Evolutionary conservation across 2,888 invertebrate genomes (phyloP).

Genomic region (Agonopterix alstromeriana): DNA sequence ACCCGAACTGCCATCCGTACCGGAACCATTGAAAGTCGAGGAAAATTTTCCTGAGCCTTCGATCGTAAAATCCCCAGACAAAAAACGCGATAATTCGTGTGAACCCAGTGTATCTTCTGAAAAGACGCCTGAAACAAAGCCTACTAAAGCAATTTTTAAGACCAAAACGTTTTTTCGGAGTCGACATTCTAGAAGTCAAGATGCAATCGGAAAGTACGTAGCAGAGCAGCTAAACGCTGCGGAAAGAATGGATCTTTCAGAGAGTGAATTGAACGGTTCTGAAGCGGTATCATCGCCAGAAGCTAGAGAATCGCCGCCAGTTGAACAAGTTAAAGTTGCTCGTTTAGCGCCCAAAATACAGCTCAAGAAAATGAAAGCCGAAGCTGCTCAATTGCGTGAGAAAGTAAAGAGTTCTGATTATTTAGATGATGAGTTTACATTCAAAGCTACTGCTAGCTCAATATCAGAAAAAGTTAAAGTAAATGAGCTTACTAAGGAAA

Average conservation of each 20-base stretch:
- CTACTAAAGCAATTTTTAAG: slow-evolving; percentile 69
- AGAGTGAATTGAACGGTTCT: slow-evolving; percentile 57
- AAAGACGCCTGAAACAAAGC: slow-evolving; percentile 28
- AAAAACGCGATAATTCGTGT: slow-evolving; percentile 33
- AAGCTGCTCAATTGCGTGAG: slow-evolving; percentile 54
- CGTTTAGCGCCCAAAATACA: slow-evolving; percentile 73
- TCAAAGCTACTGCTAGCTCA: slow-evolving; percentile 10
- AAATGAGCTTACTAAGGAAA: slow-evolving; percentile 13
- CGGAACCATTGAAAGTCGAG: slow-evolving; percentile 68
- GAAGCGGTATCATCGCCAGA: slow-evolving; percentile 55
- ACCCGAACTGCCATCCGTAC: slow-evolving; percentile 74
- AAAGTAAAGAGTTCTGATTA: slow-evolving; percentile 27
- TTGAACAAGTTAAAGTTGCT: slow-evolving; percentile 74
- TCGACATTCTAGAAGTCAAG: slow-evolving; percentile 71
- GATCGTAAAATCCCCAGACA: slow-evolving; percentile 67
- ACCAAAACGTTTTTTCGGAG: slow-evolving; percentile 76
- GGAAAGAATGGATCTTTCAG: slow-evolving; percentile 58
- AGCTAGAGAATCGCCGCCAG: slow-evolving; percentile 55
- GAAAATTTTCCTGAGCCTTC: slow-evolving; percentile 77
- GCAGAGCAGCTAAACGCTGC: slow-evolving; percentile 68
- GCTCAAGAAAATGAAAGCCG: slow-evolving; percentile 70
- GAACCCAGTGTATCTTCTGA: slow-evolving; percentile 26
- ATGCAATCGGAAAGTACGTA: slow-evolving; percentile 72
- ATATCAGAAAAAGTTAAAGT: slow-evolving; percentile 11
- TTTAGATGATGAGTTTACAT: slow-evolving; percentile 12